Percentiles rank a stretch among this genome's conserved stretches.
Evolutionary conservation across 2,797 vertebrate genomes (phyloP).

Genomic region (Tympanoctomys barrerae): DNA sequence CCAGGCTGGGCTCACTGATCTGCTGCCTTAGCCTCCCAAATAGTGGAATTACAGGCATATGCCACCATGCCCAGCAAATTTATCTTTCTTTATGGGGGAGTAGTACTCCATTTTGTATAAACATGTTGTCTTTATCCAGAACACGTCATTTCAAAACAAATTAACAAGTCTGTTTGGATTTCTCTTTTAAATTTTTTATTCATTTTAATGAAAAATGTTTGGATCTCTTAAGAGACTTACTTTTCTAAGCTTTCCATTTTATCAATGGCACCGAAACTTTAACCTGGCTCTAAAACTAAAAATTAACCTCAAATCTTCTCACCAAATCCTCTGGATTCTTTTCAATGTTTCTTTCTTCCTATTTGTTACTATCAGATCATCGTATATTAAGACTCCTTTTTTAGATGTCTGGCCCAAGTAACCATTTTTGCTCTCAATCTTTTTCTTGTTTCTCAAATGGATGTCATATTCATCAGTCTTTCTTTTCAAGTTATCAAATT

Average conservation of each 20-base stretch:
- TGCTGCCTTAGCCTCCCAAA: neutral
- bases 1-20: neutral
- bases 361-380: neutral
- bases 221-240: conserved; percentile 9
- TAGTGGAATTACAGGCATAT: neutral
- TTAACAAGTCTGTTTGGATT: conserved; percentile 1
- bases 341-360: conserved; percentile 27
- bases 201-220: conserved; percentile 15
- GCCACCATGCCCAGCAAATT: neutral
- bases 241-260: conserved; percentile 50
- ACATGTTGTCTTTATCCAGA: neutral
- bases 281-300: conserved; percentile 33
- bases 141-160: conserved; percentile 58
- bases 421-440: neutral
- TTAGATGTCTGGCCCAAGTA: neutral
- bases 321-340: conserved; percentile 57
- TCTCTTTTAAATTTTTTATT: neutral
- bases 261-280: conserved; percentile 53
- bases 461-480: conserved; percentile 45
- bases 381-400: neutral
- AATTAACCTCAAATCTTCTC: conserved; percentile 37
- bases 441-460: neutral
- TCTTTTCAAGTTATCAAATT: conserved; percentile 1
- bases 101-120: neutral
- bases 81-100: neutral